Evolutionary conservation across 2,888 invertebrate species (phyloP).

Genomic region (Erpobdella octoculata): DNA sequence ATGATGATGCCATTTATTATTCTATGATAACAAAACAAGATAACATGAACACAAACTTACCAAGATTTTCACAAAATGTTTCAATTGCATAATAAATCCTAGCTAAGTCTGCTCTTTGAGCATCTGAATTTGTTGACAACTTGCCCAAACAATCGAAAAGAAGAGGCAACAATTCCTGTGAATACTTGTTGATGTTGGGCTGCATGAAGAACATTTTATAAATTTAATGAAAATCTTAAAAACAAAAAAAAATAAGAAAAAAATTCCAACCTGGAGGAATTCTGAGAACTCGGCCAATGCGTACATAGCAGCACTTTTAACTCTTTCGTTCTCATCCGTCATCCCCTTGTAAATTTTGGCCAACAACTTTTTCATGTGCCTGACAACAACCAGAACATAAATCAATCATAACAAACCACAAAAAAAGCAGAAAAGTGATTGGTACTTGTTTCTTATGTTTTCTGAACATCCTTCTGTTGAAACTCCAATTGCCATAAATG

Average conservation of each 20-base stretch:
- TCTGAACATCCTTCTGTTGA: constrained; percentile 72
- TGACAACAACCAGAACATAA: constrained; percentile 33
- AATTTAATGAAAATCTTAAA: neutral
- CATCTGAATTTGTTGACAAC: constrained; percentile 48
- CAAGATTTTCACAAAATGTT: constrained; percentile 68
- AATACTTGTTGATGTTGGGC: constrained; percentile 69
- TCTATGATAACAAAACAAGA: neutral
- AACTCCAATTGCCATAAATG: constrained; percentile 67
- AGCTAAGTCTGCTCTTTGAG: constrained; percentile 48
- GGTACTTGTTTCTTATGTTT: constrained; percentile 62
- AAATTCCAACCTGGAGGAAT: constrained; percentile 59
- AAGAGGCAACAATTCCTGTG: constrained; percentile 65
- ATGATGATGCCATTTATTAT: neutral
- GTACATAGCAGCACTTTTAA: constrained; percentile 69
- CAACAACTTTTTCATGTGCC: constrained; percentile 62
- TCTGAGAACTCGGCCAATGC: constrained; percentile 74
- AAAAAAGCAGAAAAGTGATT: neutral
- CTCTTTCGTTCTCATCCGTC: constrained; percentile 60
- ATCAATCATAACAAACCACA: neutral
- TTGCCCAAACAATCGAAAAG: constrained; percentile 61
- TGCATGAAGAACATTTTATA: constrained; percentile 42
- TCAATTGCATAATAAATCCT: constrained; percentile 73
- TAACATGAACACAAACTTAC: no score
- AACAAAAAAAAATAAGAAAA: neutral
- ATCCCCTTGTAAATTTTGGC: constrained; percentile 67